These are phyloP conservation scores for Axea sp. DNA, from an alignment of 2,888 invertebrate genomes.

Conservation along the genomic window DNA sequence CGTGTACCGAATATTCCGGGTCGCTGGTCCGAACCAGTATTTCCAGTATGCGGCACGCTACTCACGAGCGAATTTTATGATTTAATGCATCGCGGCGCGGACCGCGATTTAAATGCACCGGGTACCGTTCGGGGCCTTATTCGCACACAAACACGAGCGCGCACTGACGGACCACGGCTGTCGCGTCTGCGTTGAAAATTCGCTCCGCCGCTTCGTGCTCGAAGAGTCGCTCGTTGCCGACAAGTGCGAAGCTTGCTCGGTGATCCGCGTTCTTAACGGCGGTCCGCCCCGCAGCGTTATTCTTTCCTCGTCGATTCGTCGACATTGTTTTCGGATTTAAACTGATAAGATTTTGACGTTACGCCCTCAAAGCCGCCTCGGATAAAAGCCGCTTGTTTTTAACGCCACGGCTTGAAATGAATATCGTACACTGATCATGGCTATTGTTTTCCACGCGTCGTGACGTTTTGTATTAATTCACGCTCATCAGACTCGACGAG, in stretches of 20 bases:
- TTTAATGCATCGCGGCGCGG: conserved; percentile 64
- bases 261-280: conserved; percentile 6
- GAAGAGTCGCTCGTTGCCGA: not conserved
- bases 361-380: too few relatives aligned
- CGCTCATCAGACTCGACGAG: too few relatives aligned
- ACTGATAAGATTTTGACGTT: too few relatives aligned
- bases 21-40: conserved; percentile 62
- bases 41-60: conserved; percentile 61
- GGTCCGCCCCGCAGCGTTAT: not conserved
- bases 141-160: conserved; percentile 16
- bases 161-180: not conserved
- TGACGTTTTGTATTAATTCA: too few relatives aligned
- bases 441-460: too few relatives aligned
- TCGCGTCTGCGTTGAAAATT: conserved; percentile 11
- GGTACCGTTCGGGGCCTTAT: conserved; percentile 50
- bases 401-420: too few relatives aligned
- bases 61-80: conserved; percentile 66
- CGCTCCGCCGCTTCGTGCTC: conserved; percentile 2
- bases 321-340: too few relatives aligned
- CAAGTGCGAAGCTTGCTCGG: conserved; percentile 12
- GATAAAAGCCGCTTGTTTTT: too few relatives aligned
- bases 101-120: conserved; percentile 58
- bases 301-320: too few relatives aligned
- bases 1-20: conserved; percentile 56
- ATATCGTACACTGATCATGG: too few relatives aligned